These are phyloP conservation scores for Theropithecus gelada DNA, from an alignment of 2,113 vertebrate species.

Conservation along the genomic window DNA sequence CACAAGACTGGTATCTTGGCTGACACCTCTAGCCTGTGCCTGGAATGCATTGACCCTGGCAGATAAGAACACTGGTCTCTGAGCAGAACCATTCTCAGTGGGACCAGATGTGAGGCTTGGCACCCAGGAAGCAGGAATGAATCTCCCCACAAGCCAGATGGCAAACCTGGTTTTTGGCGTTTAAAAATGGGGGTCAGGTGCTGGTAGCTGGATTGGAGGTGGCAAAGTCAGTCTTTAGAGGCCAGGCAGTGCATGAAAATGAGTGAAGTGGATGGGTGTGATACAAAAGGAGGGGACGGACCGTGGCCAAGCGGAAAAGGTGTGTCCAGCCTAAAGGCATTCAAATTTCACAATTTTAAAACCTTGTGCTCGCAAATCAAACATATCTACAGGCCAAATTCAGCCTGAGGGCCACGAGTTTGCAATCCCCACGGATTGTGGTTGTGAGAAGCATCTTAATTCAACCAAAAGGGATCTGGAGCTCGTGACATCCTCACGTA, in stretches of 20 bases:
- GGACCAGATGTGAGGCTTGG: conserved; percentile 31
- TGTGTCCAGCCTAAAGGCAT: not conserved
- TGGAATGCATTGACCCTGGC: not conserved
- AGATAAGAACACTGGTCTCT: not conserved
- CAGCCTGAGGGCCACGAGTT: not conserved
- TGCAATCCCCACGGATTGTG: not conserved
- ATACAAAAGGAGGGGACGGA: not conserved
- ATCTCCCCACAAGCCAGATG: conserved; percentile 33
- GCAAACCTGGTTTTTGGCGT: conserved; percentile 27
- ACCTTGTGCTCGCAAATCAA: conserved; percentile 6
- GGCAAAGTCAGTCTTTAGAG: not conserved
- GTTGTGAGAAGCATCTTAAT: not conserved
- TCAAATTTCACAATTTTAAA: not conserved
- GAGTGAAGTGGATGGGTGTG: not conserved
- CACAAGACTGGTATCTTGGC: not conserved
- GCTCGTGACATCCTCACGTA: not conserved
- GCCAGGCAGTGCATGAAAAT: not conserved
- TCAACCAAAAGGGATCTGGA: not conserved
- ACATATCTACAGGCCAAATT: not conserved
- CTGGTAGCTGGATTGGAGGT: not conserved
- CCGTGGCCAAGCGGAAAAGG: not conserved
- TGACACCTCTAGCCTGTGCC: not conserved
- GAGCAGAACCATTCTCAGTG: conserved; percentile 39
- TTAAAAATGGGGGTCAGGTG: conserved; percentile 39
- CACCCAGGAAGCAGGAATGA: not conserved